Conservation (phyloP, 2,797 vertebrate species). For the Hapalemur alaotrensis region DNA sequence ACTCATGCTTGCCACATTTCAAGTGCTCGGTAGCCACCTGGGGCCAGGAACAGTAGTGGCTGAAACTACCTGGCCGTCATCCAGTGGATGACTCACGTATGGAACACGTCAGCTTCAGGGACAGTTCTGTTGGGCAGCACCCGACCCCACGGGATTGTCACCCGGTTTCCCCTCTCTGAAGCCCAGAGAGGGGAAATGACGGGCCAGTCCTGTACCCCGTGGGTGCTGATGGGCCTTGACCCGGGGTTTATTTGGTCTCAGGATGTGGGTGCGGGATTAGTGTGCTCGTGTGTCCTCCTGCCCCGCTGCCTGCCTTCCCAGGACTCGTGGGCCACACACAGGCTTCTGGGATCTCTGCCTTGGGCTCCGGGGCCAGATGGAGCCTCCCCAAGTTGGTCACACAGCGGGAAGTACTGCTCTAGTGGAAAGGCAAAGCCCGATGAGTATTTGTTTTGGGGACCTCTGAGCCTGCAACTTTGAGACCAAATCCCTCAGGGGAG, state of each 20-base stretch:
- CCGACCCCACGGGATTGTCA: not conserved
- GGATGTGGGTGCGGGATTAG: not conserved
- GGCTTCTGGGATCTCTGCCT: not conserved
- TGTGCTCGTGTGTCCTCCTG: not conserved
- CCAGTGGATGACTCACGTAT: rapidly evolving
- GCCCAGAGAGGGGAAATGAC: not conserved
- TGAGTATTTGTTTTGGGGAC: not conserved
- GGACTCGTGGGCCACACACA: not conserved
- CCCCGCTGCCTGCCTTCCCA: not conserved
- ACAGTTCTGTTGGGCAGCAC: rapidly evolving
- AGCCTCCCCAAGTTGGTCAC: too few species aligned
- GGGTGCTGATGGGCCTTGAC: not conserved
- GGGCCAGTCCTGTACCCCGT: not conserved
- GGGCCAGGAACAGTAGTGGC: not conserved
- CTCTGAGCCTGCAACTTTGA: not conserved
- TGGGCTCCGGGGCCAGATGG: rapidly evolving
- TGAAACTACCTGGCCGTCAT: too few species aligned
- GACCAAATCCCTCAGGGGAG: not conserved
- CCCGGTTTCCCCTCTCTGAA: not conserved
- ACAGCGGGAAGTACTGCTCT: not conserved
- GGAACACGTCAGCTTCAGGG: rapidly evolving
- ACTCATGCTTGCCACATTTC: not conserved
- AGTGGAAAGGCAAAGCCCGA: not conserved
- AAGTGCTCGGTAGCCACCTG: not conserved
- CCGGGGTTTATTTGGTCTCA: not conserved